Evolutionary conservation across 2,113 vertebrate species (phyloP).

Genomic region (Vulpes ferrilata): DNA sequence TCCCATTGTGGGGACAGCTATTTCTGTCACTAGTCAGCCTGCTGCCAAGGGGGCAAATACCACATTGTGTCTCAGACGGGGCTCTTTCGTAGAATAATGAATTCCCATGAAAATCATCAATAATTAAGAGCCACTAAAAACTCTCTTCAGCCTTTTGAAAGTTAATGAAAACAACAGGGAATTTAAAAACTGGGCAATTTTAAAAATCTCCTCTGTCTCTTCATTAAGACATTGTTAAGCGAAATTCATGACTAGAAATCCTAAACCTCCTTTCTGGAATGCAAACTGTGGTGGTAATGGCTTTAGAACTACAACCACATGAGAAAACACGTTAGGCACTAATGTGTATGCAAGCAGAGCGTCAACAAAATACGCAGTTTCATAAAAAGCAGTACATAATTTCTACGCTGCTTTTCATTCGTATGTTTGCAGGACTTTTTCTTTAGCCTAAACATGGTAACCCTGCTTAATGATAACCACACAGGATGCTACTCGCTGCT

Average conservation of each 20-base stretch:
- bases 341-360: not conserved
- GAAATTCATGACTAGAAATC: not conserved
- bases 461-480: not conserved
- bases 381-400: not conserved
- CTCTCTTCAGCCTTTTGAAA: constrained; percentile 19
- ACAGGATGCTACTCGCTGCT: not conserved
- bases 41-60: not conserved
- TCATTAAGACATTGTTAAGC: not conserved
- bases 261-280: not conserved
- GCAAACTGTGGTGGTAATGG: not conserved
- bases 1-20: not conserved
- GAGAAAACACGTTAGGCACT: not conserved
- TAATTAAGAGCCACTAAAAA: not conserved
- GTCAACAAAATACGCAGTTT: not conserved
- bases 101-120: not conserved
- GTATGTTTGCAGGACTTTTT: not conserved
- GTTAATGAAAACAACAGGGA: constrained; percentile 32
- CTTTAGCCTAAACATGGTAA: constrained; percentile 3
- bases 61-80: not conserved
- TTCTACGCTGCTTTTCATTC: not conserved
- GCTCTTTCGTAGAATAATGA: not conserved
- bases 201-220: not conserved
- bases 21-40: not conserved
- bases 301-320: not conserved
- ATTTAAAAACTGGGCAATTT: constrained; percentile 34